Conservation (phyloP, 2,797 vertebrate species). For the Bryconaethiops microstoma region DNA sequence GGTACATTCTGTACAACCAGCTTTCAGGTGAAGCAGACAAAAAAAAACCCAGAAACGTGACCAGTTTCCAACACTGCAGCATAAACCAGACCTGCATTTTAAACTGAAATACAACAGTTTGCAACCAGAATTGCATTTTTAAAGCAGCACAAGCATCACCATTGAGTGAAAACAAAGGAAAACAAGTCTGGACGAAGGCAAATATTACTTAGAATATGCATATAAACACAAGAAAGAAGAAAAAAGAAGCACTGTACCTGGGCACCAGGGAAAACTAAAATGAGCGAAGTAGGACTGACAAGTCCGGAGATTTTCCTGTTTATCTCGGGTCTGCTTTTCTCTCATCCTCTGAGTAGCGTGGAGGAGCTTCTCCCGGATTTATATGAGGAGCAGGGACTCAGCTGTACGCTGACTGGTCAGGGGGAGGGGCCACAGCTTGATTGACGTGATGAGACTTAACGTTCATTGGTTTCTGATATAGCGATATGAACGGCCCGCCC, state of each 20-base stretch:
- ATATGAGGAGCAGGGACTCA: conserved; percentile 66
- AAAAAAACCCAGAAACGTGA: too few relatives aligned
- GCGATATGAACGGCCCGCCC: conserved; percentile 52
- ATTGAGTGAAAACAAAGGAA: not conserved
- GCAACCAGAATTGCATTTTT: too few relatives aligned
- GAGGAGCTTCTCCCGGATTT: conserved; percentile 55
- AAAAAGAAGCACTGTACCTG: conserved; percentile 68
- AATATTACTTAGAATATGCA: not conserved
- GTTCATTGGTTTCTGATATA: conserved; percentile 63
- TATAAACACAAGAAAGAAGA: not conserved
- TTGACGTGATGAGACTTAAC: conserved; percentile 46
- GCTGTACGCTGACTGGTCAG: conserved; percentile 70
- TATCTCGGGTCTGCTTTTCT: conserved; percentile 52
- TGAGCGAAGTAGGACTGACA: conserved; percentile 70
- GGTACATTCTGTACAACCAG: too few relatives aligned
- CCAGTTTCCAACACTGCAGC: too few relatives aligned
- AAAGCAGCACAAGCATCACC: not conserved
- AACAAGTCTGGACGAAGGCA: not conserved
- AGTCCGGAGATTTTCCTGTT: conserved; percentile 64
- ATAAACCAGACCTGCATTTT: too few relatives aligned
- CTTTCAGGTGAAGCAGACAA: too few relatives aligned
- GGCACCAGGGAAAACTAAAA: conserved; percentile 65
- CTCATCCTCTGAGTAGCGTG: conserved; percentile 71
- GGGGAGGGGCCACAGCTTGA: conserved; percentile 54
- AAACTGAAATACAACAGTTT: too few relatives aligned